Percentiles rank a stretch among this genome's conserved stretches.
Evolutionary conservation across 2,113 vertebrate genomes (phyloP).

Genomic region (Antechinus flavipes): DNA sequence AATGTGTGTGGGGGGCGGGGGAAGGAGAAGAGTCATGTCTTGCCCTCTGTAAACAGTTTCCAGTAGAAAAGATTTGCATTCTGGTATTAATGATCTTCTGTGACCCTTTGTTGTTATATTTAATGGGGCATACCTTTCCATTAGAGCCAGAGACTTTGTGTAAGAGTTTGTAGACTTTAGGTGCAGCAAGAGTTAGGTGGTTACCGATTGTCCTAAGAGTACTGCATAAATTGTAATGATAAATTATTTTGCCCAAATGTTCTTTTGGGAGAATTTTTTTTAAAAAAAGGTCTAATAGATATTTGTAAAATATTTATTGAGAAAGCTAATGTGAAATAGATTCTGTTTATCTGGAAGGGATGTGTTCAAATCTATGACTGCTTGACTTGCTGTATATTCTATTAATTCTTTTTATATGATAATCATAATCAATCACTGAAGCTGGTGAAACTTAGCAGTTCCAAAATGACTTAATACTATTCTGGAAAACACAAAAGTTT

Average conservation of each 20-base stretch:
- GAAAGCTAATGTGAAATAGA: conserved; percentile 13
- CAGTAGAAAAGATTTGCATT: conserved; percentile 49
- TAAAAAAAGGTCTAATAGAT: conserved; percentile 6
- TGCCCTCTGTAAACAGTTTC: conserved; percentile 36
- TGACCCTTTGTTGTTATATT: background rate
- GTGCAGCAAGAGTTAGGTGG: background rate
- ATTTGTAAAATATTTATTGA: conserved; percentile 34
- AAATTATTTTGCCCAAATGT: background rate
- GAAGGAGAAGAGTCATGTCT: background rate
- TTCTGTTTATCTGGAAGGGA: conserved; percentile 7
- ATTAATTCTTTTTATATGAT: conserved; percentile 15
- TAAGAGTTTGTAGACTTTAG: background rate
- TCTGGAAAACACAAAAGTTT: background rate
- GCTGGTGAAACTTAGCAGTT: conserved; percentile 14
- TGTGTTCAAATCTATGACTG: conserved; percentile 17
- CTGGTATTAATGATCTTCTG: conserved; percentile 18
- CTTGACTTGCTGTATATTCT: conserved; percentile 5
- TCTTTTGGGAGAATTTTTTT: background rate
- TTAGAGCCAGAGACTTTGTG: background rate
- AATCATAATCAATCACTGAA: conserved; percentile 1
- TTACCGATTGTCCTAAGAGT: background rate
- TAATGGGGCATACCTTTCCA: background rate
- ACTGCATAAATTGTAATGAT: background rate
- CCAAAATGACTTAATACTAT: conserved; percentile 17
- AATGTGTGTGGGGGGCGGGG: background rate